Conservation (phyloP, 2,113 vertebrate genomes). For the Oostethus manadensis region DNA sequence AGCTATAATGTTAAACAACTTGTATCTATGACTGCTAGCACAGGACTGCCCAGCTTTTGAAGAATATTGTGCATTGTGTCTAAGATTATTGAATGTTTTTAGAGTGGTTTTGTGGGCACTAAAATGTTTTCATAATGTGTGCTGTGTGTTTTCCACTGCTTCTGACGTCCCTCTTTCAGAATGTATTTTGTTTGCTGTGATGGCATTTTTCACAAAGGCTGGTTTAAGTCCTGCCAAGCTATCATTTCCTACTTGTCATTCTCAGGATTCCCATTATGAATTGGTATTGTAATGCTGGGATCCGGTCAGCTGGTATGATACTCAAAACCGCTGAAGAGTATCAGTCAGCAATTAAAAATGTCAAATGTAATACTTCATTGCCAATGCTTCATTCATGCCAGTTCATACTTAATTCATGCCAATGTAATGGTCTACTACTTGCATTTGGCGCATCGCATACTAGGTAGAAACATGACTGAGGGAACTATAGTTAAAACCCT, state of each 20-base stretch:
- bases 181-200: slow-evolving; percentile 35
- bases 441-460: neutral
- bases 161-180: neutral
- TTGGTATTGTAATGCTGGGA: neutral
- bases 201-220: slow-evolving; percentile 26
- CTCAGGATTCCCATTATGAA: slow-evolving; percentile 15
- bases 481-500: no score
- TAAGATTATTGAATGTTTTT: slow-evolving; percentile 24
- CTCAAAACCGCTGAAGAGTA: neutral
- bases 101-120: slow-evolving; percentile 20
- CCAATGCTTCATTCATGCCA: no score
- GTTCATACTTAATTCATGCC: no score
- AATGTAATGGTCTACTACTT: slow-evolving; percentile 3
- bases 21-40: neutral
- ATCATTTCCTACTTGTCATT: neutral
- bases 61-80: slow-evolving; percentile 31
- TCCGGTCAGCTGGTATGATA: slow-evolving; percentile 5
- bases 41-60: slow-evolving; percentile 22
- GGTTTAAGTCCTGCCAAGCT: slow-evolving; percentile 21
- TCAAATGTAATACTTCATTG: slow-evolving; percentile 10
- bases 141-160: slow-evolving; percentile 8
- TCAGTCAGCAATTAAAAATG: slow-evolving; percentile 33
- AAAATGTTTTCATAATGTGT: slow-evolving; percentile 13
- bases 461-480: neutral
- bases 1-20: slow-evolving; percentile 6